Percentiles rank a stretch among this genome's conserved stretches.
Conservation (phyloP, 2,113 vertebrate species). For the Larimichthys crocea region DNA sequence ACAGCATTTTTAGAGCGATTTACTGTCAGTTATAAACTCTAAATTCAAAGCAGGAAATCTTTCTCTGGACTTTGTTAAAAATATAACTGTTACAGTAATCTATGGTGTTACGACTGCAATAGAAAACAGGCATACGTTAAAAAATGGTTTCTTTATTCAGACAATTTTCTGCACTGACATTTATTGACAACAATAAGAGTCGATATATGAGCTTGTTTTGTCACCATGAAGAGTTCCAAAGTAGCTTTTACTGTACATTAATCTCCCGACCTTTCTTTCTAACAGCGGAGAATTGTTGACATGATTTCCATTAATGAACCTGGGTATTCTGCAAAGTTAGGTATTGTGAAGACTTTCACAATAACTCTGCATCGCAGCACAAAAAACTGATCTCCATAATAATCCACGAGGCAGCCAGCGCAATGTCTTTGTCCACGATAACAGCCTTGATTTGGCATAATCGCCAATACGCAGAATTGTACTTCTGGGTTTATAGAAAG, state of each 20-base stretch:
- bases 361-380: slow-evolving; percentile 8
- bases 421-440: slow-evolving; percentile 16
- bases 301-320: background rate
- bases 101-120: background rate
- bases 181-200: background rate
- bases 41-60: background rate
- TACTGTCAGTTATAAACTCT: background rate
- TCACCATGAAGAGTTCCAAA: background rate
- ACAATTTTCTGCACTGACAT: background rate
- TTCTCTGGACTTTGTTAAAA: too few species aligned
- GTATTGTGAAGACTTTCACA: slow-evolving; percentile 17
- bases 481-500: slow-evolving; percentile 1
- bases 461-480: background rate
- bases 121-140: background rate
- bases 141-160: background rate
- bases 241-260: background rate
- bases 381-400: slow-evolving; percentile 33
- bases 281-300: background rate
- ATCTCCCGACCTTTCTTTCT: background rate
- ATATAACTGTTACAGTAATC: too few species aligned
- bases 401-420: slow-evolving; percentile 4
- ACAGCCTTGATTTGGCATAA: slow-evolving; percentile 21
- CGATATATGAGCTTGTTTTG: background rate
- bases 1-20: background rate
- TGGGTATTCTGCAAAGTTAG: slow-evolving; percentile 1